Evolutionary conservation across 2,797 vertebrate species (phyloP), one percentile per base, ranked within the genome.

Genomic region (Rhinogobio ventralis): DNA sequence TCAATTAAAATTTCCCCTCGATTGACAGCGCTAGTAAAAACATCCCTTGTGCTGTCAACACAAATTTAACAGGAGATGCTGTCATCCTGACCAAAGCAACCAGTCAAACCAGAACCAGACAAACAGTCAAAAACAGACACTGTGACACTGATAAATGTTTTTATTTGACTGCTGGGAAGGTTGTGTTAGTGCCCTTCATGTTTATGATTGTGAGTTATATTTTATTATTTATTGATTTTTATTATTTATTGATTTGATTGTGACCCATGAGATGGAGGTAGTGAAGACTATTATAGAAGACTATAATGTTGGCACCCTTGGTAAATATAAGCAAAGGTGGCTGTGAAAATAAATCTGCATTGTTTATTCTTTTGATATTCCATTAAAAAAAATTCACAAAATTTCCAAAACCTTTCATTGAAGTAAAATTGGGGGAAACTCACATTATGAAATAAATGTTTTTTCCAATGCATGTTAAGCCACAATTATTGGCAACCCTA

Each of bases 221-320:
- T 64, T 72, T 85, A 72, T 79, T 64, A 64, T 72, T 79, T 85
- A 85, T 85, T 79, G 75, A 85, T 85, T 71, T 64, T 72, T 85
- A 72, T 79, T 64, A 64, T 72, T 79, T 85, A 85, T 85, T 79
- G 75, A 85, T 85, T 64, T 51, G 62, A 72, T 74, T 83, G 33
- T 60, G n/a, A 82, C 36, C 20, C 68, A 33, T 66, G 79, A 39
- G 60, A 72, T 39, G 30, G 57, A 82, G 64, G 30, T 30, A 20
- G 46, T 9, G 39, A 42, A 42, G 39, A 42, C 39, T 42, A 39
- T 39, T 39, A 42, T 42, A 42, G 39, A 42, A 8, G 39, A 42
- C 9, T 2, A 42, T 42, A 42, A 42, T 42, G 10, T 42, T 42
- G 39, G 39, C 39, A 39, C 7, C 39, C 39, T 39, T 39, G 39